Evolutionary conservation across 2,113 vertebrate genomes (phyloP).

Genomic region (Girardinichthys multiradiatus): DNA sequence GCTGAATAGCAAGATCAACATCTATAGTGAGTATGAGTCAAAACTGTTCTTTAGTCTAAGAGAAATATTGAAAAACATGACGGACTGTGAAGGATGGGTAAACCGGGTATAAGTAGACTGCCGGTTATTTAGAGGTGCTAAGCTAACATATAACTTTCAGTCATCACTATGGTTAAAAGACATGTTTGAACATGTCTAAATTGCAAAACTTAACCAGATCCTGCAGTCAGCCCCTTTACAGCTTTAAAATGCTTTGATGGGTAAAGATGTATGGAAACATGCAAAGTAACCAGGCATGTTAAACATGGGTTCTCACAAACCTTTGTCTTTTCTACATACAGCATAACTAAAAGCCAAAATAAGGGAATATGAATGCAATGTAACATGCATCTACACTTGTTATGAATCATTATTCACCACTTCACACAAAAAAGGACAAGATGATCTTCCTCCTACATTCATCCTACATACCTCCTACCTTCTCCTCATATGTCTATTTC

Average conservation of each 20-base stretch:
- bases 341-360: neutral
- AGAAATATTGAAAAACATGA: no score
- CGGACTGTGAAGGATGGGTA: no score
- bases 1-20: no score
- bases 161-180: neutral
- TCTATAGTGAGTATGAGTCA: no score
- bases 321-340: neutral
- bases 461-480: neutral
- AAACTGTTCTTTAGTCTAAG: no score
- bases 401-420: neutral
- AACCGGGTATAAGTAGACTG: no score
- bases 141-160: no score
- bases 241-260: neutral
- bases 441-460: neutral
- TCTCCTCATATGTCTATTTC: neutral
- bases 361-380: neutral
- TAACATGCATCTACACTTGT: neutral
- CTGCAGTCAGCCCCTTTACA: neutral
- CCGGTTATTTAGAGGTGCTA: no score
- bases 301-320: neutral
- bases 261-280: neutral
- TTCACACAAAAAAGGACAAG: constrained; percentile 4
- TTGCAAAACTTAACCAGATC: neutral
- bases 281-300: neutral
- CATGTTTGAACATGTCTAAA: neutral